These are phyloP conservation scores for Clarias macrocephalus DNA, from an alignment of 2,113 vertebrate species.

Conservation along the genomic window DNA sequence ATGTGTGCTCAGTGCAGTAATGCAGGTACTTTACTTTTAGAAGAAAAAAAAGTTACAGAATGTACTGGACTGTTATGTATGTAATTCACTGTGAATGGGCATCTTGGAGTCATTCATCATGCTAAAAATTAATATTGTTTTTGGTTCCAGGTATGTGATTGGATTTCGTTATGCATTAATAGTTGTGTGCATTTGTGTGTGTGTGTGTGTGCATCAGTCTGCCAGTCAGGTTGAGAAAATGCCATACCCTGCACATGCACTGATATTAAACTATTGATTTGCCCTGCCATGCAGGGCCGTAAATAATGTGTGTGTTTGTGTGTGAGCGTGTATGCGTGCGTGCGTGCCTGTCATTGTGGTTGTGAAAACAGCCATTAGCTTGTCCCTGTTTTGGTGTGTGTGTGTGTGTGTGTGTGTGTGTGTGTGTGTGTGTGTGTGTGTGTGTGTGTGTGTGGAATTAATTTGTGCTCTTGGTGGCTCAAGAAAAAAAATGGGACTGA, in stretches of 20 bases:
- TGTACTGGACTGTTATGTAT: not conserved
- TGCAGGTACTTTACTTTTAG: too few relatives aligned
- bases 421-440: slow-evolving; percentile 19
- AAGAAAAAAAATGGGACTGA: not conserved
- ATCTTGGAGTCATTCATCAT: not conserved
- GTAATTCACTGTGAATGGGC: too few relatives aligned
- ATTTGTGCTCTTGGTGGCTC: slow-evolving; percentile 24
- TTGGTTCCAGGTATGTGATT: not conserved
- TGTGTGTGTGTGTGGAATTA: slow-evolving; percentile 18
- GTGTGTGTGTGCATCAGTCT: slow-evolving; percentile 11
- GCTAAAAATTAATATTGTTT: not conserved
- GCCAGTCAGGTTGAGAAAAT: slow-evolving; percentile 42
- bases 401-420: slow-evolving; percentile 29
- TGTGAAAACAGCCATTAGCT: slow-evolving; percentile 35
- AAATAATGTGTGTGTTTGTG: slow-evolving; percentile 53
- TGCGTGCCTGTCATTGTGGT: slow-evolving; percentile 29
- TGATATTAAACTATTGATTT: slow-evolving; percentile 63
- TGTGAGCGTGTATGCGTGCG: slow-evolving; percentile 25
- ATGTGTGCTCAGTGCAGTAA: too few relatives aligned
- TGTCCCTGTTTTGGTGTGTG: slow-evolving; percentile 3
- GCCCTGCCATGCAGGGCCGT: slow-evolving; percentile 46
- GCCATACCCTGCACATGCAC: slow-evolving; percentile 53
- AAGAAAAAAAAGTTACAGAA: not conserved
- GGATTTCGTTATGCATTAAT: not conserved
- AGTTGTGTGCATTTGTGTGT: not conserved